Conservation (phyloP, 2,888 invertebrate species). For the Sminthurinus aureus region DNA sequence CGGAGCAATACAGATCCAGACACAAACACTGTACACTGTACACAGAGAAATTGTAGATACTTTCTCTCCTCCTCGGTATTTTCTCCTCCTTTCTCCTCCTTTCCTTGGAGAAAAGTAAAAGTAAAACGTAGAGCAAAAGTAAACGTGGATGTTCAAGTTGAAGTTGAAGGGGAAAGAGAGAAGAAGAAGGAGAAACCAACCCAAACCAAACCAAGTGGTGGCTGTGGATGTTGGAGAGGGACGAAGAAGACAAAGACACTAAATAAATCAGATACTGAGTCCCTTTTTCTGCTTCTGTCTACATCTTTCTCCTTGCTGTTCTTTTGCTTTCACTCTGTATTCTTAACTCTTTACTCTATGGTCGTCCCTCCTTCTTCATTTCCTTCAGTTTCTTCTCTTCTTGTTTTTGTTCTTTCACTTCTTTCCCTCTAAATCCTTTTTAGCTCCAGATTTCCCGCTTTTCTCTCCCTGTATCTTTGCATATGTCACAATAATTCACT, state of each 20-base stretch:
- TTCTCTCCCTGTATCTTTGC: slow-evolving; percentile 12
- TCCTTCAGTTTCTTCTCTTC: slow-evolving; percentile 15
- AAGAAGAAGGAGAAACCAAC: background rate
- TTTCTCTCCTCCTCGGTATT: background rate
- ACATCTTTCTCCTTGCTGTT: background rate
- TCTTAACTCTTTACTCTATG: slow-evolving; percentile 18
- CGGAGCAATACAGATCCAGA: no score
- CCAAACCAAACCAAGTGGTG: background rate
- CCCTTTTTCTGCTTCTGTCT: background rate
- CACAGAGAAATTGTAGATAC: slow-evolving; percentile 21
- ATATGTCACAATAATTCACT: slow-evolving; percentile 34
- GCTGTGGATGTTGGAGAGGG: background rate
- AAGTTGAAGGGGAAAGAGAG: background rate
- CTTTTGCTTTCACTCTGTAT: background rate
- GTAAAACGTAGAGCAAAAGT: background rate
- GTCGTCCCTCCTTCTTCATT: slow-evolving; percentile 23
- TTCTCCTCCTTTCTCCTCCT: background rate
- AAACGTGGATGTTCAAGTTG: background rate
- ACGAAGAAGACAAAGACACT: slow-evolving; percentile 19
- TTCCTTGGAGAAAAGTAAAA: background rate
- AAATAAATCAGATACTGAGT: slow-evolving; percentile 24
- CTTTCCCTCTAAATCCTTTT: slow-evolving; percentile 16
- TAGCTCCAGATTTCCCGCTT: slow-evolving; percentile 23
- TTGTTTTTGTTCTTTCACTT: background rate
- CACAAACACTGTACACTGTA: no score